A percentile compares a stretch with the other conserved stretches of the same genome.
Evolutionary conservation across 2,797 vertebrate species (phyloP).

Genomic region (Gallinago nigripennis): DNA sequence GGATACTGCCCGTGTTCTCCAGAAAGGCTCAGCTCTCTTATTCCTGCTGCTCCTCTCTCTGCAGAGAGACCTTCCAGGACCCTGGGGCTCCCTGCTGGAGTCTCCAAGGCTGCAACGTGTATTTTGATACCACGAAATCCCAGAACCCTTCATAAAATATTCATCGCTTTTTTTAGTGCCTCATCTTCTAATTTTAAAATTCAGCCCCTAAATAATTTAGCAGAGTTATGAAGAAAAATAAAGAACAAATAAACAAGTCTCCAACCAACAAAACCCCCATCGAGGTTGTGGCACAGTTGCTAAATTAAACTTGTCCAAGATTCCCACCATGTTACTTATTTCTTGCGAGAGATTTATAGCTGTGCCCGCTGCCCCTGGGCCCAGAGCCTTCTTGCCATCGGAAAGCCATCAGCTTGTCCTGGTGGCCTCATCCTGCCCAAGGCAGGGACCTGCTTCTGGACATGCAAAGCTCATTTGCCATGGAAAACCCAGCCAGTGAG

Average conservation of each 20-base stretch:
- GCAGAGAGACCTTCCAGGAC: neutral
- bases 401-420: neutral
- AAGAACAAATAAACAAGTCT: neutral
- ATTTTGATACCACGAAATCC: slow-evolving; percentile 43
- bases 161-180: slow-evolving; percentile 25
- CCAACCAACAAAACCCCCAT: neutral
- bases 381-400: neutral
- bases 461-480: fast-evolving
- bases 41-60: neutral
- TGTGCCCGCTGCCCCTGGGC: neutral
- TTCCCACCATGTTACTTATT: neutral
- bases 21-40: neutral
- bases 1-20: fast-evolving
- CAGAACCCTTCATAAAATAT: slow-evolving; percentile 68
- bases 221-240: neutral
- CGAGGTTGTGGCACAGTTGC: neutral
- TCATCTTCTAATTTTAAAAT: slow-evolving; percentile 68
- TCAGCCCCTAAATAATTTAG: slow-evolving; percentile 69
- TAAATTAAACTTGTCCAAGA: neutral
- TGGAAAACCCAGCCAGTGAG: neutral
- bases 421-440: neutral
- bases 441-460: neutral
- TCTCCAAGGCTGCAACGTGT: neutral
- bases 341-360: neutral
- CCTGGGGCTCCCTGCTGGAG: neutral